A percentile compares a stretch with the other conserved stretches of the same genome.
These are phyloP conservation scores for Sorex araneus DNA, from an alignment of 2,113 vertebrate species.

Conservation along the genomic window DNA sequence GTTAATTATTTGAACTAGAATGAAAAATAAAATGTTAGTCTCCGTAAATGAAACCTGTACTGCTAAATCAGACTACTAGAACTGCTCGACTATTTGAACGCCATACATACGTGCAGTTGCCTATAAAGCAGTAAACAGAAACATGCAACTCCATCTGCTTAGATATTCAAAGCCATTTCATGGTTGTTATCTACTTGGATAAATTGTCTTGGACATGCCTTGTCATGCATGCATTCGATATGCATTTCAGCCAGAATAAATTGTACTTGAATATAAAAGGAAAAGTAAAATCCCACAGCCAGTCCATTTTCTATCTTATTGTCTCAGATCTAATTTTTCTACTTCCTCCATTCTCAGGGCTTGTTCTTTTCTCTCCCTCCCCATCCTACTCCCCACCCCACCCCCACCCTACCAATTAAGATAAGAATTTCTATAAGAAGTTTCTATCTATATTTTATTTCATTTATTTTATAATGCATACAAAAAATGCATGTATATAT, in stretches of 20 bases:
- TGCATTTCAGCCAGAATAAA: slow-evolving; percentile 46
- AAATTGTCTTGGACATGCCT: slow-evolving; percentile 65
- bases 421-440: slow-evolving; percentile 27
- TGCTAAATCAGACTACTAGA: neutral
- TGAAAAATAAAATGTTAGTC: slow-evolving; percentile 27
- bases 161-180: slow-evolving; percentile 52
- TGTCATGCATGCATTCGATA: neutral
- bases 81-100: neutral
- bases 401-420: neutral
- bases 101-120: neutral
- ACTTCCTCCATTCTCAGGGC: slow-evolving; percentile 9
- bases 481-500: neutral
- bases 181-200: neutral
- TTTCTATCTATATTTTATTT: neutral
- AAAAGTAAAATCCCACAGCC: neutral
- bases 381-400: neutral
- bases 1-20: slow-evolving; percentile 35
- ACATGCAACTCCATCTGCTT: neutral
- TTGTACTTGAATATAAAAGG: neutral
- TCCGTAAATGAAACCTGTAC: neutral
- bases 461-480: neutral
- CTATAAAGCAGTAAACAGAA: neutral
- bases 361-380: neutral
- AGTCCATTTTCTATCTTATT: slow-evolving; percentile 43
- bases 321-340: slow-evolving; percentile 51